phyloP scores from a whole-genome alignment of 2,888 invertebrate genomes.

The Aphodius sticticus region DNA sequence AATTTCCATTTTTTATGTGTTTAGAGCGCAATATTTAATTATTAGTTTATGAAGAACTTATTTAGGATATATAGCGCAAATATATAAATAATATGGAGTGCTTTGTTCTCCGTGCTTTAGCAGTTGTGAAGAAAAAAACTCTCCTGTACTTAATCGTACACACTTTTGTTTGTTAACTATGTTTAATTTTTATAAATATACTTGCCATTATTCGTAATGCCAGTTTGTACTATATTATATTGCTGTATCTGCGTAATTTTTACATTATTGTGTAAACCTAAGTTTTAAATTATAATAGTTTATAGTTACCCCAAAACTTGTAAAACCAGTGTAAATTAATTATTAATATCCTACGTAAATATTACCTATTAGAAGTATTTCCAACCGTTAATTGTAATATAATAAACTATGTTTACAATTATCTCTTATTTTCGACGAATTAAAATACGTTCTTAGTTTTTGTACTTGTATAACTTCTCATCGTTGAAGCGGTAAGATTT shows the following conservation, averaged over 20 bases:
- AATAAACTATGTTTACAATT: slow-evolving; percentile 20
- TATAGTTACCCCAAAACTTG: slow-evolving; percentile 34
- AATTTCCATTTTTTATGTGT: slow-evolving; percentile 23
- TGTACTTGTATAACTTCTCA: slow-evolving; percentile 23
- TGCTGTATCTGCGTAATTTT: slow-evolving; percentile 33
- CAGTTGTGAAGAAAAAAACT: slow-evolving; percentile 16
- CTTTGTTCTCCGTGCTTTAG: slow-evolving; percentile 26
- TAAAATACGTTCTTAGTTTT: slow-evolving; percentile 31
- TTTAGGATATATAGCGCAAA: too few relatives aligned
- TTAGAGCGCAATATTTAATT: slow-evolving; percentile 12
- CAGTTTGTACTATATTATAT: slow-evolving; percentile 44
- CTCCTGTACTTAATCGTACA: neutral
- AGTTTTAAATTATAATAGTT: slow-evolving; percentile 38
- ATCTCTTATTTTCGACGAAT: slow-evolving; percentile 20
- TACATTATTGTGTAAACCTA: slow-evolving; percentile 29
- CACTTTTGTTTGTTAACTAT: slow-evolving; percentile 36
- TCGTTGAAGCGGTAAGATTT: slow-evolving; percentile 31
- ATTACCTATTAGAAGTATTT: slow-evolving; percentile 31
- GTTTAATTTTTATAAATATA: slow-evolving; percentile 36
- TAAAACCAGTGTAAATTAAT: slow-evolving; percentile 31
- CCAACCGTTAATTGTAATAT: slow-evolving; percentile 28
- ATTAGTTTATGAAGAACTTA: slow-evolving; percentile 11
- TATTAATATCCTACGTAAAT: slow-evolving; percentile 25
- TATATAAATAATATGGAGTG: too few relatives aligned
- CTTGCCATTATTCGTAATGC: slow-evolving; percentile 50